Percentiles rank a stretch among this genome's conserved stretches.
Conservation (phyloP, 1,140 invertebrate species). For the Drosophila elegans region DNA sequence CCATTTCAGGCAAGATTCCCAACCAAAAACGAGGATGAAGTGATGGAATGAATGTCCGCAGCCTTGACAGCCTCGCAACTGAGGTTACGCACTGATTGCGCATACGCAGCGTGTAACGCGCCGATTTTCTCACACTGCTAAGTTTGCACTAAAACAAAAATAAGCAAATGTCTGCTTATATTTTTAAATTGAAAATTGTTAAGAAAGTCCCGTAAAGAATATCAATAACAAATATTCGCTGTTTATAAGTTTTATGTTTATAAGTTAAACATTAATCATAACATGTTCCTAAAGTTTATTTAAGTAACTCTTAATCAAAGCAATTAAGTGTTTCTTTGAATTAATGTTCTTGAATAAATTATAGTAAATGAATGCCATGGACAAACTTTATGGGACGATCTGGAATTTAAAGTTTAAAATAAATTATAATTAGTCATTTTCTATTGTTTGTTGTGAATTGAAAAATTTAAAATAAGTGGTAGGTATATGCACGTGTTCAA, state of each 20-base stretch:
- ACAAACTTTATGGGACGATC: no score
- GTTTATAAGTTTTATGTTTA: not conserved
- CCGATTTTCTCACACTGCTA: slow-evolving; percentile 9
- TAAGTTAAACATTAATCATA: no score
- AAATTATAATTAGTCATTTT: not conserved
- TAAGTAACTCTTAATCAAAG: no score
- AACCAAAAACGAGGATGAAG: slow-evolving; percentile 38
- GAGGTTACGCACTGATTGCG: slow-evolving; percentile 64
- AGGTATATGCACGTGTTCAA: not conserved
- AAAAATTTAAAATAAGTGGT: not conserved
- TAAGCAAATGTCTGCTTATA: no score
- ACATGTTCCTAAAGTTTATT: no score
- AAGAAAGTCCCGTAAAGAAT: no score
- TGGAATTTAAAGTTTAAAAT: no score
- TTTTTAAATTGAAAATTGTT: no score
- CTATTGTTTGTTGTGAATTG: not conserved
- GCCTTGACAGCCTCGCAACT: slow-evolving; percentile 47
- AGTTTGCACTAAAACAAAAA: not conserved
- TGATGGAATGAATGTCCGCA: slow-evolving; percentile 38
- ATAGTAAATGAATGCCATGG: no score
- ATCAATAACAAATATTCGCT: no score
- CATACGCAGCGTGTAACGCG: slow-evolving; percentile 65
- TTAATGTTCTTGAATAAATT: no score
- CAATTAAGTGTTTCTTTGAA: no score
- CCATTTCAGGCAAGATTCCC: slow-evolving; percentile 19